A percentile compares a stretch with the other conserved stretches of the same genome.
Evolutionary conservation across 64 coral and sea anemone genomes (phyloP).

Genomic region (Montipora foliosa): DNA sequence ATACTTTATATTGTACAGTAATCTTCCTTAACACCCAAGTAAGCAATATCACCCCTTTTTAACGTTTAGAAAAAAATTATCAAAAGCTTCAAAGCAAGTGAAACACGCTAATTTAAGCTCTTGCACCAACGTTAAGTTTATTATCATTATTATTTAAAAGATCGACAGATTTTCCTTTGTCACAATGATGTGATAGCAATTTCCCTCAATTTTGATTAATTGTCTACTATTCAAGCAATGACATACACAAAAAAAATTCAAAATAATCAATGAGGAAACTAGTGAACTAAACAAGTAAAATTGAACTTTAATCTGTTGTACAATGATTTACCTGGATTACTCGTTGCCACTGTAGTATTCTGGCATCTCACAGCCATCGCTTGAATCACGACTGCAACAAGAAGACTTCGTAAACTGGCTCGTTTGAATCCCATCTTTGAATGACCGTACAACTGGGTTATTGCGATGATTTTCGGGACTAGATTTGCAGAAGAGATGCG

Average conservation of each 20-base stretch:
- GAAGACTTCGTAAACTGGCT: neutral
- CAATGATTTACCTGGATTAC: neutral
- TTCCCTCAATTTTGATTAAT: neutral
- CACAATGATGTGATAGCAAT: too few relatives aligned
- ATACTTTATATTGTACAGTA: neutral
- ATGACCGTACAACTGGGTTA: neutral
- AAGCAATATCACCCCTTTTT: neutral
- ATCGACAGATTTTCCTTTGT: too few relatives aligned
- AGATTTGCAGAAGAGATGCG: too few relatives aligned
- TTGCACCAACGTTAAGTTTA: neutral
- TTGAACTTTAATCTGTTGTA: neutral
- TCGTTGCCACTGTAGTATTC: neutral
- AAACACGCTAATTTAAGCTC: neutral
- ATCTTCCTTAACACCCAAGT: neutral
- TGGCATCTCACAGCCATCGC: neutral
- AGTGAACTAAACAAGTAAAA: neutral
- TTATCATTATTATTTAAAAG: too few relatives aligned
- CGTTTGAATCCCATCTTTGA: neutral
- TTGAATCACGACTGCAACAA: neutral
- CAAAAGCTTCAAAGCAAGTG: neutral
- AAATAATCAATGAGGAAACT: neutral
- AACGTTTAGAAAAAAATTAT: neutral
- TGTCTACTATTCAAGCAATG: neutral
- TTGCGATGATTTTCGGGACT: neutral
- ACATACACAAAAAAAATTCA: neutral